phyloP scores from a whole-genome alignment of 37 sponge, comb jelly and placozoan species.

The Aphrocallistes beatrix region DNA sequence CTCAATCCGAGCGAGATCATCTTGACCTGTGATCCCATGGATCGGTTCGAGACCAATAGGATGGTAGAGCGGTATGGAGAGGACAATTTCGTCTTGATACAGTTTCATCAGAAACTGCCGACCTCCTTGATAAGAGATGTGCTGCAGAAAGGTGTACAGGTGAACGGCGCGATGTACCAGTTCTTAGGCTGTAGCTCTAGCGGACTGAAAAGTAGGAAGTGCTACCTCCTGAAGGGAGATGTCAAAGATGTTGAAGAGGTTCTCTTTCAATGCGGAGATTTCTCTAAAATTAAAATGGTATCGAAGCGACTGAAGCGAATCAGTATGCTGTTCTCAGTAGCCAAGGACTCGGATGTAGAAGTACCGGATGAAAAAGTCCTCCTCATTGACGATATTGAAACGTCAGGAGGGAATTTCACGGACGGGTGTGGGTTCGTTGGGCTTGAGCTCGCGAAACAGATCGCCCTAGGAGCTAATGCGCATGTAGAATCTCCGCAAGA shows the following conservation, averaged over 20 bases:
- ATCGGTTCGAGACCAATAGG: constrained; percentile 26
- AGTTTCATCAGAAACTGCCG: constrained; percentile 28
- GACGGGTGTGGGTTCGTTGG: constrained; percentile 72
- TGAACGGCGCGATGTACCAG: constrained; percentile 37
- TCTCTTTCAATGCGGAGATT: constrained; percentile 36
- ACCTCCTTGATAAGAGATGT: not conserved
- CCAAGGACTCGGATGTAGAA: constrained; percentile 23
- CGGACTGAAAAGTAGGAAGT: constrained; percentile 44
- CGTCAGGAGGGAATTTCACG: constrained; percentile 34
- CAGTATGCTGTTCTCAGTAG: constrained; percentile 58
- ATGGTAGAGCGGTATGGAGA: constrained; percentile 40
- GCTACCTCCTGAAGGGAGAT: constrained; percentile 43
- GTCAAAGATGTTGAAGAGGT: constrained; percentile 15
- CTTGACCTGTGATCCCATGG: not conserved
- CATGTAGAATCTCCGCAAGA: constrained; percentile 18
- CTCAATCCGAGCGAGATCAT: not conserved
- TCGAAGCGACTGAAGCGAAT: constrained; percentile 55
- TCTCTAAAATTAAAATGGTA: constrained; percentile 30
- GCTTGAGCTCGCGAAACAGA: constrained; percentile 22
- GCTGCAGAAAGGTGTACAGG: constrained; percentile 20
- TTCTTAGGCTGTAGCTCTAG: constrained; percentile 60
- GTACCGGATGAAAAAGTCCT: constrained; percentile 26
- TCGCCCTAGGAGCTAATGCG: constrained; percentile 17
- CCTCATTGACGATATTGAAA: constrained; percentile 41
- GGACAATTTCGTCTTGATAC: constrained; percentile 20